Conservation (phyloP, 2,888 invertebrate genomes). For the Ophion slaviceki region DNA sequence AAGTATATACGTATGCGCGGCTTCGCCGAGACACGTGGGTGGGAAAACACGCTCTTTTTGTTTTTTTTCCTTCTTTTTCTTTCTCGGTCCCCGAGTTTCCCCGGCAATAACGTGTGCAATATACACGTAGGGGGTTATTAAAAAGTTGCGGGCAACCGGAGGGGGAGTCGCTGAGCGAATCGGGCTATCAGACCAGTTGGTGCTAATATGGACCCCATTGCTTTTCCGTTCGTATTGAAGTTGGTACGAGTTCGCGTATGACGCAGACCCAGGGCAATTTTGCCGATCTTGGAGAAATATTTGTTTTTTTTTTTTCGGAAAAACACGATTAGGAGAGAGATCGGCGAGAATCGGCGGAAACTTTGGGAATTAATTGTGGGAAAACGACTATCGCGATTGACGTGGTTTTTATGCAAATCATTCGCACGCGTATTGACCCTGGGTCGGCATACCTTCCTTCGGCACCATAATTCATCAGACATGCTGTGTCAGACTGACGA, state of each 20-base stretch:
- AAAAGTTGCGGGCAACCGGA: constrained; percentile 33
- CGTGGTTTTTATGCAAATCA: no score
- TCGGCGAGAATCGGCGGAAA: no score
- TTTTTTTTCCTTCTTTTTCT: not conserved
- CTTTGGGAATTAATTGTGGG: no score
- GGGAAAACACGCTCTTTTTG: not conserved
- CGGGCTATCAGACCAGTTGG: not conserved
- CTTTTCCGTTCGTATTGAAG: not conserved
- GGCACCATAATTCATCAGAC: no score
- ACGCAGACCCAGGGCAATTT: not conserved
- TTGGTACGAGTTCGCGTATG: not conserved
- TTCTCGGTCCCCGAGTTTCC: not conserved
- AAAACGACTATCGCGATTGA: no score
- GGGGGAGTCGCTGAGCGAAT: constrained; percentile 12
- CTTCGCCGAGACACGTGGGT: not conserved
- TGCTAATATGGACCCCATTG: constrained; percentile 2
- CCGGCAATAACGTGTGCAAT: not conserved
- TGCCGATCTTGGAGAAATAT: not conserved
- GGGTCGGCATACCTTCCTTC: no score
- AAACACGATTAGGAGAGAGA: no score
- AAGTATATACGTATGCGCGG: not conserved
- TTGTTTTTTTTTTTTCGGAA: no score
- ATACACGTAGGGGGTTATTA: constrained; percentile 38
- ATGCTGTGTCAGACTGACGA: no score
- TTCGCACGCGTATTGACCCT: no score